Evolutionary conservation across 1,140 invertebrate species (phyloP).

Genomic region (Orius insidiosus): DNA sequence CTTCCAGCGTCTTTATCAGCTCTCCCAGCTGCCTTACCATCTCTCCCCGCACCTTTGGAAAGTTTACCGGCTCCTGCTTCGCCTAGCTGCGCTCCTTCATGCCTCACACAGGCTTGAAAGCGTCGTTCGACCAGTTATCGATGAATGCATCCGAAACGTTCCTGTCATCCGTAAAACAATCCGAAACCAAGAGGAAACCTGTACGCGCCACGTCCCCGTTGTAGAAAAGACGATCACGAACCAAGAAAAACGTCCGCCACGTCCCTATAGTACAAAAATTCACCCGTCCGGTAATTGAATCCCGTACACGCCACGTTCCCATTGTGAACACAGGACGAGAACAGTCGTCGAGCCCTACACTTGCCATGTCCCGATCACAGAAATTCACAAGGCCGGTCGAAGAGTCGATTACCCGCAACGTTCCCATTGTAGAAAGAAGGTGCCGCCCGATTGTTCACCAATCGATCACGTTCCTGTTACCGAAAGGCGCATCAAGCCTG

Average conservation of each 20-base stretch:
- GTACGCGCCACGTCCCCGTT: slow-evolving; percentile 11
- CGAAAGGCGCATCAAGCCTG: slow-evolving; percentile 1
- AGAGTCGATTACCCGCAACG: slow-evolving; percentile 5
- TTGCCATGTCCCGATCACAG: slow-evolving; percentile 9
- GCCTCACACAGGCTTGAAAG: background rate
- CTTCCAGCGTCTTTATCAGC: background rate
- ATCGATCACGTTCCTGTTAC: slow-evolving; percentile 9
- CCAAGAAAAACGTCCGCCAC: slow-evolving; percentile 10
- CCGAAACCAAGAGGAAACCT: slow-evolving; percentile 5
- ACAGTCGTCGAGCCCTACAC: slow-evolving; percentile 12
- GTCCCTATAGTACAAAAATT: slow-evolving; percentile 7
- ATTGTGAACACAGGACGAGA: slow-evolving; percentile 1
- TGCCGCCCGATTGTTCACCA: slow-evolving; percentile 5
- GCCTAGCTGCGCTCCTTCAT: background rate
- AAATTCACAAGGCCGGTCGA: slow-evolving; percentile 9
- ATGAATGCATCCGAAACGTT: slow-evolving; percentile 8
- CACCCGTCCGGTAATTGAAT: slow-evolving; percentile 6
- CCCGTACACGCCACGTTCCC: slow-evolving; percentile 6
- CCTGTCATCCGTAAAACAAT: slow-evolving; percentile 8
- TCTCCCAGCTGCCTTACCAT: no score
- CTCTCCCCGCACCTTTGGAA: background rate
- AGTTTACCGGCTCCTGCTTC: no score
- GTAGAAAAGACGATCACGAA: slow-evolving; percentile 4
- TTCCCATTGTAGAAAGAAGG: slow-evolving; percentile 4
- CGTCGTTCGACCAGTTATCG: slow-evolving; percentile 6